Percentiles rank a stretch among this genome's conserved stretches.
Evolutionary conservation across 2,888 invertebrate genomes (phyloP).

Genomic region (Helicoverpa assulta): DNA sequence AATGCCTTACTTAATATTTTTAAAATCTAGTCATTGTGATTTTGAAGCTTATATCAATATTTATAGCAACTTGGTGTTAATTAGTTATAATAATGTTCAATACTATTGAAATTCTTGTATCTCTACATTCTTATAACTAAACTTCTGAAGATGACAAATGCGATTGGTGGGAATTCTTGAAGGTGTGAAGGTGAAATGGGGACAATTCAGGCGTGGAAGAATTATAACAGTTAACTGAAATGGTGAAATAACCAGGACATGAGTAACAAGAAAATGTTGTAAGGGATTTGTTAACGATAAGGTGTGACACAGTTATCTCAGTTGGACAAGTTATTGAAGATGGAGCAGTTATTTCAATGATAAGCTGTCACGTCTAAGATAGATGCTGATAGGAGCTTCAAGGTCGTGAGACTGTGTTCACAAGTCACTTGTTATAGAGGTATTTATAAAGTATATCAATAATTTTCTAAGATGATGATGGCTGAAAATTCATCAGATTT

Average conservation of each 20-base stretch:
- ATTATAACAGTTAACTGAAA: neutral
- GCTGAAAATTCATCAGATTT: neutral
- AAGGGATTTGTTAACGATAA: constrained; percentile 54
- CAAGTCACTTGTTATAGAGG: constrained; percentile 29
- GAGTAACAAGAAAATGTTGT: constrained; percentile 38
- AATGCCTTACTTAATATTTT: constrained; percentile 18
- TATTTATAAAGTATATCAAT: constrained; percentile 10
- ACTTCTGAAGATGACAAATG: neutral
- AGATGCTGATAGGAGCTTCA: constrained; percentile 65
- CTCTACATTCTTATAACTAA: neutral
- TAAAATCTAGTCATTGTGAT: constrained; percentile 23
- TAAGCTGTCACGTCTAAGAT: constrained; percentile 71
- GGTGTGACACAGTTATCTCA: constrained; percentile 58
- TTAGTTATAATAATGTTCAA: constrained; percentile 4
- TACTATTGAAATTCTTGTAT: constrained; percentile 1
- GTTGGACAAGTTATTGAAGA: constrained; percentile 50
- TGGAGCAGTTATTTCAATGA: constrained; percentile 68
- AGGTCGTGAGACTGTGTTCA: constrained; percentile 62
- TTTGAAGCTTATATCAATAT: constrained; percentile 15
- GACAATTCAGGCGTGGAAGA: too few relatives aligned
- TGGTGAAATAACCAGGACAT: constrained; percentile 21
- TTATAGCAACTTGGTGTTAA: constrained; percentile 17
- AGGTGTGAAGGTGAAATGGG: neutral
- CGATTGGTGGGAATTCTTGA: neutral
- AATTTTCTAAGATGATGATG: neutral